These are phyloP conservation scores for Cyclopterus lumpus DNA, from an alignment of 2,797 vertebrate species.

Conservation along the genomic window DNA sequence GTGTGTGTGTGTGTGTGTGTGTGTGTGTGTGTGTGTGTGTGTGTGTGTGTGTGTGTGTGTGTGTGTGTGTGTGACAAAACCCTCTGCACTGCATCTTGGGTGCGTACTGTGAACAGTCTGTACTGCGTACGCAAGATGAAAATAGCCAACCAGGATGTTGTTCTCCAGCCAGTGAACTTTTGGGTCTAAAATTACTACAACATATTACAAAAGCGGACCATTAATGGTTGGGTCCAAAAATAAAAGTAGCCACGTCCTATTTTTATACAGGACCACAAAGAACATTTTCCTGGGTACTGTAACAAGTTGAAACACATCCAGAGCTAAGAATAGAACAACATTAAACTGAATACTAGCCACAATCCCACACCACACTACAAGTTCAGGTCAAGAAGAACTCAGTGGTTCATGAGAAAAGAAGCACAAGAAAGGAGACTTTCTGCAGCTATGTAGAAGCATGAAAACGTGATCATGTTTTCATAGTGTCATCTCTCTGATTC, in stretches of 20 bases:
- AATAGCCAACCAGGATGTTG: slow-evolving; percentile 43
- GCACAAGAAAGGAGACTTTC: not conserved
- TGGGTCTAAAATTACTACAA: slow-evolving; percentile 37
- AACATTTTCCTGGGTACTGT: not conserved
- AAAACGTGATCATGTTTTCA: not conserved
- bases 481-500: not conserved
- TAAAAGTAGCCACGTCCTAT: not conserved
- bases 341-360: not conserved
- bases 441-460: not conserved
- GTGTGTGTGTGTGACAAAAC: not conserved
- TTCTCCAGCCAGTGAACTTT: slow-evolving; percentile 11
- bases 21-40: not conserved
- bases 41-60: not conserved
- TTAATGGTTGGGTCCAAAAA: not conserved
- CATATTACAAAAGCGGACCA: not conserved
- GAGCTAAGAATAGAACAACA: not conserved
- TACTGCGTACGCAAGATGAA: slow-evolving; percentile 7
- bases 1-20: slow-evolving; percentile 8
- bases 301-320: not conserved
- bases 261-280: not conserved
- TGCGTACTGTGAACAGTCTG: not conserved
- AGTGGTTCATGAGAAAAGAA: not conserved
- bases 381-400: not conserved
- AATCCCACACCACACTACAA: not conserved
- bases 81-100: slow-evolving; percentile 4